A percentile compares a stretch with the other conserved stretches of the same genome.
Evolutionary conservation across 1,140 invertebrate species (phyloP).

Genomic region (Dreissena polymorpha): DNA sequence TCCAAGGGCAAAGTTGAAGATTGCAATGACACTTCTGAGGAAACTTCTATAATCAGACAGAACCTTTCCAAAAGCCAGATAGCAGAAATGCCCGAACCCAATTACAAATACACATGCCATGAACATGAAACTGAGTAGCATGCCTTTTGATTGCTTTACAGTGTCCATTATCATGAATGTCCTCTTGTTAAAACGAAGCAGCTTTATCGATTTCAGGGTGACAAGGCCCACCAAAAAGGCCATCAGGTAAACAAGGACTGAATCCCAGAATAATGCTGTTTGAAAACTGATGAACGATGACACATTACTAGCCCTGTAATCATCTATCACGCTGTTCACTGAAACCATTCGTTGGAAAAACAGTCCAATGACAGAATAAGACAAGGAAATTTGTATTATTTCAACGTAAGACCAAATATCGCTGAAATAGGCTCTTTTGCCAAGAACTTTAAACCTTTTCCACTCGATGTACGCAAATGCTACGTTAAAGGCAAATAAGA

Average conservation of each 20-base stretch:
- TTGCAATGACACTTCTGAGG: constrained; percentile 37
- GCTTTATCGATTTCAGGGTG: constrained; percentile 64
- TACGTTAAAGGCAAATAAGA: constrained; percentile 50
- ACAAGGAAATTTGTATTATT: constrained; percentile 57
- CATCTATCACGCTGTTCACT: constrained; percentile 50
- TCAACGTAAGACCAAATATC: constrained; percentile 62
- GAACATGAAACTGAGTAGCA: constrained; percentile 45
- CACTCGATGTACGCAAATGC: constrained; percentile 50
- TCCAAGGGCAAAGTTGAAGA: constrained; percentile 61
- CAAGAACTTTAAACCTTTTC: constrained; percentile 49
- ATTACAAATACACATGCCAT: constrained; percentile 45
- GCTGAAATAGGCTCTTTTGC: constrained; percentile 47
- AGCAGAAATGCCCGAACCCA: constrained; percentile 50
- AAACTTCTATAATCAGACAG: constrained; percentile 52
- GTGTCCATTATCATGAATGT: constrained; percentile 53
- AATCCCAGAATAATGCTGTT: constrained; percentile 60
- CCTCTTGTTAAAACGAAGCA: constrained; percentile 63
- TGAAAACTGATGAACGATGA: constrained; percentile 64
- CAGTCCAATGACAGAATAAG: constrained; percentile 58
- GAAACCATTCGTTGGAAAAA: constrained; percentile 61
- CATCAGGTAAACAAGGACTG: constrained; percentile 57
- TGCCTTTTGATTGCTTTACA: constrained; percentile 36
- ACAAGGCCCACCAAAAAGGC: constrained; percentile 58
- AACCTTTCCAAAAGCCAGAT: constrained; percentile 55
- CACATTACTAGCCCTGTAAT: constrained; percentile 35